phyloP scores from a whole-genome alignment of 1,140 invertebrate genomes.

The Hetaerina americana region DNA sequence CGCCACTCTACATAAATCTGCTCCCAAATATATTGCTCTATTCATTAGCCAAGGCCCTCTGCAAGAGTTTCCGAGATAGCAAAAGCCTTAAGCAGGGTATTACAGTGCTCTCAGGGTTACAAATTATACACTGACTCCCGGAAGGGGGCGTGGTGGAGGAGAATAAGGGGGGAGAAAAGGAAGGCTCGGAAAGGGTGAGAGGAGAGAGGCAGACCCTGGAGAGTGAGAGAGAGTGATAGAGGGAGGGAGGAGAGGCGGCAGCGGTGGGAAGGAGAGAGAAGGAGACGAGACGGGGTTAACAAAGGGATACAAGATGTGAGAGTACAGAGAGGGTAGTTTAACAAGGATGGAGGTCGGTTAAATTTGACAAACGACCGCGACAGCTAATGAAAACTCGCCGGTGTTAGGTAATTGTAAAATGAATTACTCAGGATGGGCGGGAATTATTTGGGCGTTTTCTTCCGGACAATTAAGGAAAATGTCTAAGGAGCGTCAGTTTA shows the following conservation, averaged over 20 bases:
- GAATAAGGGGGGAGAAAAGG: background rate
- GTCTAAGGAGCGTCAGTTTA: too few species aligned
- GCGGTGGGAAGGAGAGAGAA: background rate
- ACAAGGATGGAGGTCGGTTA: background rate
- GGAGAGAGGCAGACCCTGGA: too few species aligned
- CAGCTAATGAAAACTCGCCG: background rate
- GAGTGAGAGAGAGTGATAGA: background rate
- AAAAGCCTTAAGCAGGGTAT: background rate
- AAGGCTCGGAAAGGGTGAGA: too few species aligned
- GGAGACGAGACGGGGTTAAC: background rate
- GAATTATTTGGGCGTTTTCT: background rate
- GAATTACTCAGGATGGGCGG: background rate
- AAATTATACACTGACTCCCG: background rate
- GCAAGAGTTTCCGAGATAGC: background rate
- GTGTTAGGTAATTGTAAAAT: background rate
- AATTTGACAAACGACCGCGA: background rate
- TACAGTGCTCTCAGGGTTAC: background rate
- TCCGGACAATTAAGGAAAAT: background rate
- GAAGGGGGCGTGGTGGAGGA: background rate
- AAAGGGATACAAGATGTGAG: background rate
- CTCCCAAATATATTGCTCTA: background rate
- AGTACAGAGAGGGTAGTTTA: background rate
- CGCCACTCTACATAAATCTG: background rate
- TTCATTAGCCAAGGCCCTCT: background rate
- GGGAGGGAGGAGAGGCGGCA: background rate